These are phyloP conservation scores for Seira sanloemensis DNA, from an alignment of 2,888 invertebrate genomes.

Conservation along the genomic window DNA sequence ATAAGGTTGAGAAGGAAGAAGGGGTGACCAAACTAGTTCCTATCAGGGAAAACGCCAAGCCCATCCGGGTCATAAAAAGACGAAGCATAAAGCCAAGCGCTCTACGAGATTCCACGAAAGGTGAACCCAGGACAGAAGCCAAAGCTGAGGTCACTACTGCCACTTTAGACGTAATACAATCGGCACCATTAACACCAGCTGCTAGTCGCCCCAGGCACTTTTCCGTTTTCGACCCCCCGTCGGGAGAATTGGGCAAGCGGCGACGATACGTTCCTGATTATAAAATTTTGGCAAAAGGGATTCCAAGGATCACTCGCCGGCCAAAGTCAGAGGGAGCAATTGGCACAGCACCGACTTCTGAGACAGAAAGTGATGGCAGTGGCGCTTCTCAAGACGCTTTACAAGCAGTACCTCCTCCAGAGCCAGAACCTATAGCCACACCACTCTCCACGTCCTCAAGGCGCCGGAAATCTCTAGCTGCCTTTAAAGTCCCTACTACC, in stretches of 20 bases:
- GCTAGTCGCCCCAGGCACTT: slow-evolving; percentile 44
- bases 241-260: slow-evolving; percentile 68
- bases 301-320: slow-evolving; percentile 8
- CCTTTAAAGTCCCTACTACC: not conserved
- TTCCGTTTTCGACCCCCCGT: slow-evolving; percentile 65
- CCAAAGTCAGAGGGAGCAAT: slow-evolving; percentile 43
- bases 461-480: not conserved
- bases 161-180: slow-evolving; percentile 14
- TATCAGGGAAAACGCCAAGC: not conserved
- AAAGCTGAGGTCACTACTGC: too few species aligned
- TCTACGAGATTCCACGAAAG: not conserved
- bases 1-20: not conserved
- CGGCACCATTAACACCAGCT: not conserved
- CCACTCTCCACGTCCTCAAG: too few species aligned
- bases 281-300: slow-evolving; percentile 68
- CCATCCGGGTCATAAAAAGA: not conserved
- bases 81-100: not conserved
- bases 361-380: not conserved
- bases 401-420: not conserved
- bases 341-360: not conserved
- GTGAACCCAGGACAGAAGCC: not conserved
- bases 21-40: slow-evolving; percentile 18
- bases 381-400: not conserved
- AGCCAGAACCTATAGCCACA: not conserved
- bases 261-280: slow-evolving; percentile 70